Evolutionary conservation across 2,797 vertebrate species (phyloP).

Genomic region (Tokudaia tokunoshimensis): DNA sequence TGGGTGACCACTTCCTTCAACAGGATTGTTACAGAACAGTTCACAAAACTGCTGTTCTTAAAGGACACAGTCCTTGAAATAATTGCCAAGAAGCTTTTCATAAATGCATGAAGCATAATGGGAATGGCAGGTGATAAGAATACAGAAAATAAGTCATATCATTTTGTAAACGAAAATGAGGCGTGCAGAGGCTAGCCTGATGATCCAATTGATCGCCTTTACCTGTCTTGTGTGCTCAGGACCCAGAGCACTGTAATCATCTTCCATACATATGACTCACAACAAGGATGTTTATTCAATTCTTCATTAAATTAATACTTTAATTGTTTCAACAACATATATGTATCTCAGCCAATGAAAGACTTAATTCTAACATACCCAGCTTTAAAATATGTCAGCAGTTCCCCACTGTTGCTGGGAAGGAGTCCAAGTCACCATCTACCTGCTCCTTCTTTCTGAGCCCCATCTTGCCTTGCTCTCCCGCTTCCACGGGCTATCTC

Average conservation of each 20-base stretch:
- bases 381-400: background rate
- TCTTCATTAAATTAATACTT: background rate
- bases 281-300: background rate
- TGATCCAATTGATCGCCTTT: too few relatives aligned
- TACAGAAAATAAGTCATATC: background rate
- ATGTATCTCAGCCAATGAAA: background rate
- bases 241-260: background rate
- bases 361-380: background rate
- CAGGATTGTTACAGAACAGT: background rate
- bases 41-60: background rate
- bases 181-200: background rate
- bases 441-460: too few relatives aligned
- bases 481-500: too few relatives aligned
- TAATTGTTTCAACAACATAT: background rate
- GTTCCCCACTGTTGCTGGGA: background rate
- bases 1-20: background rate
- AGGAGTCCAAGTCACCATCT: background rate
- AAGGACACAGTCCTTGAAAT: background rate
- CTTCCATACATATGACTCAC: background rate
- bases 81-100: background rate
- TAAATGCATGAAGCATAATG: background rate
- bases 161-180: background rate
- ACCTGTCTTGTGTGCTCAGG: accelerated
- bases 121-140: background rate
- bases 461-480: background rate